Conservation (phyloP, 2,797 vertebrate species). For the Cichlasoma orientale region DNA sequence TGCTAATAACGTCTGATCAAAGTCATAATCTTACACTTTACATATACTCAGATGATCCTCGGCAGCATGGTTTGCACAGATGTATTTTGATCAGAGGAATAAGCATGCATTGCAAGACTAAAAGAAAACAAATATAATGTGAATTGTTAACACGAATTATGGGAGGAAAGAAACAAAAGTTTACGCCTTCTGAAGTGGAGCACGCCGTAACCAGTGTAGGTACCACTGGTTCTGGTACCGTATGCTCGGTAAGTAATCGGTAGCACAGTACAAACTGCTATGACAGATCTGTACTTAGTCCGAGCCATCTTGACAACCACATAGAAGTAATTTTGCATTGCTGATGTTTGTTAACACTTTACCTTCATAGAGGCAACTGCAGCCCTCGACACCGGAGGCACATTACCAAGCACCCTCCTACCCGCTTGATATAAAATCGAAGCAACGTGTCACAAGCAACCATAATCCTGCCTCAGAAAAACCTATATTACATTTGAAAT, state of each 20-base stretch:
- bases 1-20: neutral
- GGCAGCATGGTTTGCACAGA: neutral
- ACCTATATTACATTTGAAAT: neutral
- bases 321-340: neutral
- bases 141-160: neutral
- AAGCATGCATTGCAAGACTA: neutral
- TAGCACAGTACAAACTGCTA: no score
- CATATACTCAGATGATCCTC: neutral
- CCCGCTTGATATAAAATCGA: neutral
- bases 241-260: no score
- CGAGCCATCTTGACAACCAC: neutral
- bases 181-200: neutral
- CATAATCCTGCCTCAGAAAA: neutral
- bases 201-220: neutral
- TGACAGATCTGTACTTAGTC: no score
- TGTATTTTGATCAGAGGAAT: neutral
- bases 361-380: neutral
- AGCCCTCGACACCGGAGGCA: neutral
- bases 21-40: neutral
- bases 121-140: neutral
- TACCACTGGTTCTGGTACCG: rapidly evolving
- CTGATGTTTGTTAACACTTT: neutral
- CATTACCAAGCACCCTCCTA: neutral
- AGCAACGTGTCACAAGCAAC: neutral
- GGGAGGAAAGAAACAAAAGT: neutral